Evolutionary conservation across 2,113 vertebrate species (phyloP).

Genomic region (Ctenomys sociabilis): DNA sequence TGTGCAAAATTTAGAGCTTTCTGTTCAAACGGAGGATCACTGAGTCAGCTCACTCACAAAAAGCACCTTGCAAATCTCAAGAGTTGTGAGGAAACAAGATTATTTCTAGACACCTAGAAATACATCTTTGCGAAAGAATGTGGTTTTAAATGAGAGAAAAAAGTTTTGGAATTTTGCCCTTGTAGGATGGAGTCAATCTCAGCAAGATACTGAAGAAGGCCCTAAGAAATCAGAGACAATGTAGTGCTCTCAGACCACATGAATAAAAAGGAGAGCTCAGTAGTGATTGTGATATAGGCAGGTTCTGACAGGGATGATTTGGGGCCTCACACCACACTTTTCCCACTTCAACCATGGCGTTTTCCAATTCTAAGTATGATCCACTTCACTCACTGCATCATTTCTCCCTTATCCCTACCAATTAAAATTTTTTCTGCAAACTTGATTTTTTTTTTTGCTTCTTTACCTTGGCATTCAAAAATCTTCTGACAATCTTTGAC

Average conservation of each 20-base stretch:
- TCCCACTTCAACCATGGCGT: background rate
- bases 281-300: background rate
- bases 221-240: background rate
- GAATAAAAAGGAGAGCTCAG: background rate
- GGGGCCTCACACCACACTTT: background rate
- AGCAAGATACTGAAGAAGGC: background rate
- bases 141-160: background rate
- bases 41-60: background rate
- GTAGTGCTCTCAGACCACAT: background rate
- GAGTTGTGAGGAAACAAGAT: background rate
- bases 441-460: constrained; percentile 4
- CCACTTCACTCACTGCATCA: background rate
- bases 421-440: background rate
- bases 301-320: background rate
- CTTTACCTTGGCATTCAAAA: constrained; percentile 12
- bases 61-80: background rate
- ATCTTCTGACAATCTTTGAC: constrained; percentile 10
- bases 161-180: background rate
- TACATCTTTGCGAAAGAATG: background rate
- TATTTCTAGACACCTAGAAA: background rate
- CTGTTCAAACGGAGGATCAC: background rate
- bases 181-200: background rate
- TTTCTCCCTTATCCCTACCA: background rate
- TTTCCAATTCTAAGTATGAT: background rate
- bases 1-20: background rate